Evolutionary conservation across 2,113 vertebrate genomes (phyloP).

Genomic region (Mustela nigripes): DNA sequence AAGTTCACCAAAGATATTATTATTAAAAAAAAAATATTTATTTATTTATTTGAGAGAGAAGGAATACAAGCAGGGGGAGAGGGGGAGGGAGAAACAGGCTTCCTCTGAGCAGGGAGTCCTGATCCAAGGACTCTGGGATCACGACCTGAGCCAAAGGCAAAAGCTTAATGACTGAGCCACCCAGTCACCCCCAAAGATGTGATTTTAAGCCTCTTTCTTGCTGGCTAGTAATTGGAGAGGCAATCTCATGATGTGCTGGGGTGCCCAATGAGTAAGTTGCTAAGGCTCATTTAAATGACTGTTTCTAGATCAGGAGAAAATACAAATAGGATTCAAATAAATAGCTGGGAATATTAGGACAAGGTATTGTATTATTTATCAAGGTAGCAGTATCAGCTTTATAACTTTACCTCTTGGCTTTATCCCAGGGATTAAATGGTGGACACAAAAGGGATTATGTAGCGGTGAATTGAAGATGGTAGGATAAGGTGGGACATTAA

Average conservation of each 20-base stretch:
- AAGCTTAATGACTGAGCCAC: too few species aligned
- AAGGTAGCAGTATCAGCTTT: not conserved
- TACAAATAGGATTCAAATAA: not conserved
- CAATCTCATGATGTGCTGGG: not conserved
- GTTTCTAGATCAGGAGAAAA: not conserved
- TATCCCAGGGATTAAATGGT: not conserved
- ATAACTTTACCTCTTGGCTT: not conserved
- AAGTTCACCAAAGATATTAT: not conserved
- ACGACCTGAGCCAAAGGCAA: too few species aligned
- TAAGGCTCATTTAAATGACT: not conserved
- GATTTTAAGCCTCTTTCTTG: not conserved
- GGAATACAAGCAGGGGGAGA: too few species aligned
- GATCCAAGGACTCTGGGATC: too few species aligned
- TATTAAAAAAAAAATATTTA: too few species aligned
- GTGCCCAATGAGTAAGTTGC: not conserved
- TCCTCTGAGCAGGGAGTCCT: too few species aligned
- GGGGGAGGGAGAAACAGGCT: too few species aligned
- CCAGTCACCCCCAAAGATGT: too few species aligned
- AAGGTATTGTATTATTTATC: not conserved
- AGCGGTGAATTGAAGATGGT: not conserved
- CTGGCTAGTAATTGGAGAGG: not conserved
- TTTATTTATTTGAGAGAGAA: too few species aligned
- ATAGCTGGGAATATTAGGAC: not conserved
- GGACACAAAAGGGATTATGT: not conserved
- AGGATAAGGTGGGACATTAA: not conserved